Conservation (phyloP, 2,888 invertebrate genomes). For the Halictus ligatus region DNA sequence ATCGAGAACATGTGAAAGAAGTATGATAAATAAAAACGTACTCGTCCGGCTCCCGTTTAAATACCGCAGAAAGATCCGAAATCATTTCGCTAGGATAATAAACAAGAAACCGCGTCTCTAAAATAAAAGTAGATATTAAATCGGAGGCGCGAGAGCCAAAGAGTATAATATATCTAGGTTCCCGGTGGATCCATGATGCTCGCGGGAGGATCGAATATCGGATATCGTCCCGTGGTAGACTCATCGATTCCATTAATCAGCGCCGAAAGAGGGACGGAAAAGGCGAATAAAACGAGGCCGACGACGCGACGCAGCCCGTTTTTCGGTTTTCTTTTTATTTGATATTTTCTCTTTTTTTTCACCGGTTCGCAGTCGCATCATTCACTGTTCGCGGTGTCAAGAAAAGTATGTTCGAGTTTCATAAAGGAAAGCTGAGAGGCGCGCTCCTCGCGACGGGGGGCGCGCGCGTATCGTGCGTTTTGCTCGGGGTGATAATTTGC, state of each 20-base stretch:
- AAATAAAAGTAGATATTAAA: not conserved
- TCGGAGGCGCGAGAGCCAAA: not conserved
- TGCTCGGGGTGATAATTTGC: conserved; percentile 70
- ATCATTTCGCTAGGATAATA: not conserved
- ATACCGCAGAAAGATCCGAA: not conserved
- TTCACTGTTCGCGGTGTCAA: conserved; percentile 55
- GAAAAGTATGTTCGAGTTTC: conserved; percentile 67
- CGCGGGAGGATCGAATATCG: not conserved
- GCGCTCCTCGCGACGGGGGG: conserved; percentile 58
- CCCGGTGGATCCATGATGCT: not conserved
- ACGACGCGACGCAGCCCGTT: conserved; percentile 12
- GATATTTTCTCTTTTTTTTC: not conserved
- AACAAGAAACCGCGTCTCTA: not conserved
- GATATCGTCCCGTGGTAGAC: conserved; percentile 20
- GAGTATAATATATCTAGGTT: not conserved
- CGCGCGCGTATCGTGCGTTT: conserved; percentile 59
- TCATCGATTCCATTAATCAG: conserved; percentile 42
- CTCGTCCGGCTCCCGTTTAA: not conserved
- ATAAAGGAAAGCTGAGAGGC: conserved; percentile 64
- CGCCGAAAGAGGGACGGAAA: not conserved
- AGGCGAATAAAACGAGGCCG: not conserved
- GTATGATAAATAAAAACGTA: not conserved
- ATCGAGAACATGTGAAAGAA: not conserved
- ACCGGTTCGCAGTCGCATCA: conserved; percentile 33
- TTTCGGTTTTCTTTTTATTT: conserved; percentile 4